These are phyloP conservation scores for Mormyrops boulengeri DNA, from an alignment of 2,797 vertebrate genomes.

Conservation along the genomic window DNA sequence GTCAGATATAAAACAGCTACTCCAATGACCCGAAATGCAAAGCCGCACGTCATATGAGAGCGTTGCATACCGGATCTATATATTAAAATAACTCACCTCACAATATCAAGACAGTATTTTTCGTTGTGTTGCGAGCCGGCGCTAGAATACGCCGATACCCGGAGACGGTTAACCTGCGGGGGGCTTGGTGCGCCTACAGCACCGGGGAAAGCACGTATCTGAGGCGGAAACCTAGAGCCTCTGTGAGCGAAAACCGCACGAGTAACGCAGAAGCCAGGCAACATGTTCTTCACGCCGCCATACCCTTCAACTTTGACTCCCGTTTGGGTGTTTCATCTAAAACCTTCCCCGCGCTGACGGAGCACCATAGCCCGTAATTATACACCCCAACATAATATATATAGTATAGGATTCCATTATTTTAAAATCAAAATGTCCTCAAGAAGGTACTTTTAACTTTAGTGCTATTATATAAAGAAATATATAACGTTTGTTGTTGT, in stretches of 20 bases:
- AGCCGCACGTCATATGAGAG: neutral
- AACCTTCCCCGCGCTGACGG: neutral
- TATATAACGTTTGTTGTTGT: neutral
- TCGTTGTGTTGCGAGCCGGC: constrained; percentile 37
- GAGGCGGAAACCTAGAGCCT: constrained; percentile 17
- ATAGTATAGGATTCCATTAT: neutral
- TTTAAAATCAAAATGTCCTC: neutral
- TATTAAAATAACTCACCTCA: constrained; percentile 49
- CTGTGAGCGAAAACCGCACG: constrained; percentile 36
- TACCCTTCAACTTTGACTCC: constrained; percentile 49
- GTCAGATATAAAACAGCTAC: neutral
- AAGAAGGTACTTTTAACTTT: neutral
- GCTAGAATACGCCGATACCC: constrained; percentile 36
- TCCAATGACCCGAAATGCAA: neutral
- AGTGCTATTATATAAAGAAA: neutral
- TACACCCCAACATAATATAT: neutral
- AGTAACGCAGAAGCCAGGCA: constrained; percentile 39
- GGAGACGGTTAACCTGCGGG: constrained; percentile 34
- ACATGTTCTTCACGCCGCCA: constrained; percentile 47
- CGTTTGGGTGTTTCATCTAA: constrained; percentile 31
- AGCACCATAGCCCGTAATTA: neutral
- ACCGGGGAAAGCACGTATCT: constrained; percentile 13
- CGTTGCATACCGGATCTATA: neutral
- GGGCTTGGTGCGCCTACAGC: constrained; percentile 17
- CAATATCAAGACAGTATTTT: constrained; percentile 59